Conservation (phyloP, 2,888 invertebrate genomes). For the Cheilosia soror region DNA sequence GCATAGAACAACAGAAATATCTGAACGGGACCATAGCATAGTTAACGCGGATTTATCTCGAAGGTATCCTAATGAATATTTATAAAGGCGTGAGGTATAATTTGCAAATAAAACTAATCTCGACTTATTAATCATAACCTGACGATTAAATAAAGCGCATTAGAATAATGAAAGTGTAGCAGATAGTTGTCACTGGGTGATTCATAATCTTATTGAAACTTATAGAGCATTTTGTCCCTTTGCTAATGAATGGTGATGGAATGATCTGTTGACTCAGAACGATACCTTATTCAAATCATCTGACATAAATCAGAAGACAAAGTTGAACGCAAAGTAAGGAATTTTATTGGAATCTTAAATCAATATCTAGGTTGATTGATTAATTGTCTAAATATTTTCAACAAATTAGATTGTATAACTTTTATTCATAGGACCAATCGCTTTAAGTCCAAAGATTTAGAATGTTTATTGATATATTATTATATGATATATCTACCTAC, state of each 20-base stretch:
- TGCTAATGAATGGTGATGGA: not conserved
- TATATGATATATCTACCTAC: too few relatives aligned
- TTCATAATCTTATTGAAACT: not conserved
- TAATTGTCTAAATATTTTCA: too few relatives aligned
- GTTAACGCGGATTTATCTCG: constrained; percentile 1
- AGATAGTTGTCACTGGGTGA: constrained; percentile 13
- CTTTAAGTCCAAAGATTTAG: too few relatives aligned
- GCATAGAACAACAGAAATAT: not conserved
- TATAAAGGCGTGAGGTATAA: constrained; percentile 59
- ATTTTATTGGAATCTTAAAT: not conserved
- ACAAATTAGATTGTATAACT: too few relatives aligned
- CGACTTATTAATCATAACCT: constrained; percentile 32
- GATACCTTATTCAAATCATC: not conserved
- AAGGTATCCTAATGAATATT: constrained; percentile 53
- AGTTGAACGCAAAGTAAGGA: not conserved
- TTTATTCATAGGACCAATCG: too few relatives aligned
- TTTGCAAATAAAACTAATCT: constrained; percentile 62
- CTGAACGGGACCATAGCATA: constrained; percentile 8
- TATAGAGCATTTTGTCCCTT: not conserved
- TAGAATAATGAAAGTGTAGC: constrained; percentile 18
- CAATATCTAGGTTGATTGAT: not conserved
- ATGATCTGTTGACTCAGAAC: not conserved
- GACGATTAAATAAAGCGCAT: not conserved
- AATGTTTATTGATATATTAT: too few relatives aligned
- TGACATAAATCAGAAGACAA: not conserved